Evolutionary conservation across 2,113 vertebrate species (phyloP).

Genomic region (Erinaceus europaeus): DNA sequence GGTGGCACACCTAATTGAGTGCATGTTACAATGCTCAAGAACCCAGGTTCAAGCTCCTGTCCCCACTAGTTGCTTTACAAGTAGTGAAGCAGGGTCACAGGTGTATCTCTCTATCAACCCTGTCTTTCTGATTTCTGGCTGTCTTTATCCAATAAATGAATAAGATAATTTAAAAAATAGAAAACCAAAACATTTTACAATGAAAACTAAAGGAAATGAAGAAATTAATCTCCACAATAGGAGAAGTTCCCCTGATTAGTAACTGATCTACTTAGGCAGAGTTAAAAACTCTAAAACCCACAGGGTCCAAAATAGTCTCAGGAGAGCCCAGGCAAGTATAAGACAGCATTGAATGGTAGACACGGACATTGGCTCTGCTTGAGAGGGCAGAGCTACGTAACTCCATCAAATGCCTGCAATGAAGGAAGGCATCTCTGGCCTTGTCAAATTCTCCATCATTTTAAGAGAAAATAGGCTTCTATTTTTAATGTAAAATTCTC

Average conservation of each 20-base stretch:
- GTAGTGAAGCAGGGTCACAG: too few species aligned
- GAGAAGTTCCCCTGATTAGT: background rate
- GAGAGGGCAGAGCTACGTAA: background rate
- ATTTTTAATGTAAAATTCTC: slow-evolving; percentile 18
- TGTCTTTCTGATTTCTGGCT: too few species aligned
- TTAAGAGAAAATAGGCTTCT: background rate
- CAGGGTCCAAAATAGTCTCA: background rate
- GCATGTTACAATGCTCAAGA: too few species aligned
- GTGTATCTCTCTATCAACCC: too few species aligned
- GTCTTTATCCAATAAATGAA: too few species aligned
- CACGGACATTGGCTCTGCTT: background rate
- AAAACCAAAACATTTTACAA: background rate
- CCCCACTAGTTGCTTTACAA: too few species aligned
- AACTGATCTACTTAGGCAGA: background rate
- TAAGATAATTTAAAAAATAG: background rate
- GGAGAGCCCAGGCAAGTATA: background rate
- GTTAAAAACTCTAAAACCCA: background rate
- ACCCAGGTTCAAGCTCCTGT: too few species aligned
- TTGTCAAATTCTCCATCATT: slow-evolving; percentile 1
- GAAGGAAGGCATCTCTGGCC: background rate
- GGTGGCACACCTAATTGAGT: too few species aligned
- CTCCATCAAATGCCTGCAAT: background rate
- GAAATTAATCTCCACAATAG: background rate
- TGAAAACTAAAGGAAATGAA: background rate
- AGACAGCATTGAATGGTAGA: background rate